phyloP scores from a whole-genome alignment of 1,140 invertebrate genomes.

The Geopemphigus sp. region DNA sequence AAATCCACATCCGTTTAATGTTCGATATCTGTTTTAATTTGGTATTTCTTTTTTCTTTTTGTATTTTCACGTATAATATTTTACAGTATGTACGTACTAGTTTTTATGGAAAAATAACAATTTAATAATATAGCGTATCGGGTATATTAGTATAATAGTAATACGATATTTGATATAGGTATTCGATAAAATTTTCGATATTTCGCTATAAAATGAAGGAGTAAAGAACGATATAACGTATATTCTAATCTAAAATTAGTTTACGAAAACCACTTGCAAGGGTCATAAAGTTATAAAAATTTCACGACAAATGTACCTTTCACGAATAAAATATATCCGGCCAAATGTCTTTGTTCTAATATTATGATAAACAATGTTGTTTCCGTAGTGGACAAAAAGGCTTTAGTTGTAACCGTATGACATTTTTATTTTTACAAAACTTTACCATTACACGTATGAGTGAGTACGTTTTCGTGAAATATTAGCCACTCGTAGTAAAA shows the following conservation, averaged over 20 bases:
- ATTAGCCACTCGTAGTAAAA: neutral
- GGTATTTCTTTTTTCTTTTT: no score
- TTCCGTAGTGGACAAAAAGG: neutral
- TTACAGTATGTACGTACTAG: no score
- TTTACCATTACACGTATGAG: no score
- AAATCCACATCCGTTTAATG: no score
- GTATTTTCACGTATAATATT: no score
- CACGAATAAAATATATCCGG: neutral
- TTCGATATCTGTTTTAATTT: no score
- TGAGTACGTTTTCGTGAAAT: neutral
- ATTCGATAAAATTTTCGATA: neutral
- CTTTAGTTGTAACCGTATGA: neutral
- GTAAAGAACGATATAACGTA: conserved; percentile 1
- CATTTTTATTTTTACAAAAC: neutral
- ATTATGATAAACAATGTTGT: neutral
- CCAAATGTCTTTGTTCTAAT: neutral
- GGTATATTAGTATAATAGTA: no score
- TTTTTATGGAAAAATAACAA: no score
- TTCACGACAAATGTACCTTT: conserved; percentile 12
- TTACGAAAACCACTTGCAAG: conserved; percentile 28
- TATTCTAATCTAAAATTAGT: conserved; percentile 19
- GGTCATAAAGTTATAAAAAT: neutral
- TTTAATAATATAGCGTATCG: no score
- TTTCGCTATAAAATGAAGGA: neutral
- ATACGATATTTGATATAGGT: neutral